phyloP scores from a whole-genome alignment of 1,140 invertebrate genomes.

The Drosophila ogumai region DNA sequence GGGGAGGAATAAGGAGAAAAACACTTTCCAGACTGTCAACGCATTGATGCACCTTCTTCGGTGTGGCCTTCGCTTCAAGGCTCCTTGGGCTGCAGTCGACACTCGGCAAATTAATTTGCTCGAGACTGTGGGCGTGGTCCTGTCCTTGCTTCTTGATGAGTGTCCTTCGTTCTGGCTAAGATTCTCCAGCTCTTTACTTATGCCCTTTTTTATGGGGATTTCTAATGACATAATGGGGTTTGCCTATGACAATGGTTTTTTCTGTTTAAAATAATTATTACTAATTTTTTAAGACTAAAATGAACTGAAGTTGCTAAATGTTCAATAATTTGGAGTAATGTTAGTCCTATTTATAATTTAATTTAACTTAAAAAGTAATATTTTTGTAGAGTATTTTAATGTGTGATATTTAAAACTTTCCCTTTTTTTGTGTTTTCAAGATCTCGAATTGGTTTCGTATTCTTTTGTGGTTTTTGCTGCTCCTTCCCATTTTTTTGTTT shows the following conservation, averaged over 20 bases:
- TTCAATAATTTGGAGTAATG: not conserved
- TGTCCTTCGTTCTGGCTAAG: slow-evolving; percentile 13
- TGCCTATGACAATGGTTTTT: not conserved
- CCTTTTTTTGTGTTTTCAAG: slow-evolving; percentile 3
- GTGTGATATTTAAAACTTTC: not conserved
- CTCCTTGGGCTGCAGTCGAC: slow-evolving; percentile 61
- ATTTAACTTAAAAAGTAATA: not conserved
- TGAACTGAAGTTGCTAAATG: fast-evolving
- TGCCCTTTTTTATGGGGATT: not conserved
- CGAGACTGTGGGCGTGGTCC: slow-evolving; percentile 66
- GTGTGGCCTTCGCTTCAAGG: slow-evolving; percentile 36
- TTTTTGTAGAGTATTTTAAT: not conserved
- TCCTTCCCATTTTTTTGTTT: slow-evolving; percentile 15
- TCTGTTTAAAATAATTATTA: no score
- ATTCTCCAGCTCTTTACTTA: not conserved
- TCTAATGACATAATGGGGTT: not conserved
- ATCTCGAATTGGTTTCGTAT: slow-evolving; percentile 74
- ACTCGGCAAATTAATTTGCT: slow-evolving; percentile 76
- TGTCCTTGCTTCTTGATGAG: slow-evolving; percentile 35
- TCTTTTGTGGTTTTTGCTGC: slow-evolving; percentile 24
- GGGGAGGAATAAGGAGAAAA: not conserved
- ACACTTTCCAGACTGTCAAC: slow-evolving; percentile 8
- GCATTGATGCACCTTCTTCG: slow-evolving; percentile 53
- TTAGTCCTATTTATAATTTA: no score
- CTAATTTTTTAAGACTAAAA: no score